phyloP scores from a whole-genome alignment of 37 sponge, comb jelly and placozoan species.

The Ephydatia muelleri region DNA sequence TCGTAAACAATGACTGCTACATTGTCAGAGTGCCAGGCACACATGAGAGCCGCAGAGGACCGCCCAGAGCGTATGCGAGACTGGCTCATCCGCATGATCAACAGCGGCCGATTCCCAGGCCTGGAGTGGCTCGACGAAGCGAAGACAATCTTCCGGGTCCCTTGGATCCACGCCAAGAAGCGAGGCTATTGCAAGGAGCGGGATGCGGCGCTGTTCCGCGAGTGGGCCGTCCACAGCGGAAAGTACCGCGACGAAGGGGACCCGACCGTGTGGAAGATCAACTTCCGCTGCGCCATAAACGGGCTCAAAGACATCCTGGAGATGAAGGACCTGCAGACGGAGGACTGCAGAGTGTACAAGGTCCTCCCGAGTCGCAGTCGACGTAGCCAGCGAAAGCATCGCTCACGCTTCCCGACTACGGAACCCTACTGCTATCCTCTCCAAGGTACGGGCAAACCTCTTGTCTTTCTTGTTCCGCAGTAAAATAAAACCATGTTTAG shows the following conservation, averaged over 20 bases:
- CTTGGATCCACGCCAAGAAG: constrained; percentile 96
- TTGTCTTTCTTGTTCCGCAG: not conserved
- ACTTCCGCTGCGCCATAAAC: constrained; percentile 92
- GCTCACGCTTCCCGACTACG: not conserved
- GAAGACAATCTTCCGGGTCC: constrained; percentile 74
- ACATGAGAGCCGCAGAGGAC: not conserved
- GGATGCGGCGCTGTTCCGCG: constrained; percentile 89
- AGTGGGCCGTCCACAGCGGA: constrained; percentile 67
- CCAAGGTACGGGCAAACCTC: not conserved
- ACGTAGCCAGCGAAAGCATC: not conserved
- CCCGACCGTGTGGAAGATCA: constrained; percentile 90
- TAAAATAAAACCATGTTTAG: too few relatives aligned
- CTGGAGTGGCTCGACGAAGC: constrained; percentile 81
- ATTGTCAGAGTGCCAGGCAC: not conserved
- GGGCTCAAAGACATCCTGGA: constrained; percentile 85
- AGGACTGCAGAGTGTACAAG: constrained; percentile 74
- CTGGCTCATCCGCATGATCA: constrained; percentile 80
- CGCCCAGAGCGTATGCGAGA: constrained; percentile 76
- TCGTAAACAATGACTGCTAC: not conserved
- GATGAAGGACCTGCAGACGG: constrained; percentile 66
- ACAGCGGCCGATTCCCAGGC: constrained; percentile 71
- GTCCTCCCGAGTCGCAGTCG: constrained; percentile 58
- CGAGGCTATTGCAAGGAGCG: constrained; percentile 75
- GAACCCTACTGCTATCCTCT: constrained; percentile 18
- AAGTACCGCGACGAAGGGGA: constrained; percentile 70